Evolutionary conservation across 1,140 invertebrate species (phyloP).

Genomic region (Polypedilum pembai): DNA sequence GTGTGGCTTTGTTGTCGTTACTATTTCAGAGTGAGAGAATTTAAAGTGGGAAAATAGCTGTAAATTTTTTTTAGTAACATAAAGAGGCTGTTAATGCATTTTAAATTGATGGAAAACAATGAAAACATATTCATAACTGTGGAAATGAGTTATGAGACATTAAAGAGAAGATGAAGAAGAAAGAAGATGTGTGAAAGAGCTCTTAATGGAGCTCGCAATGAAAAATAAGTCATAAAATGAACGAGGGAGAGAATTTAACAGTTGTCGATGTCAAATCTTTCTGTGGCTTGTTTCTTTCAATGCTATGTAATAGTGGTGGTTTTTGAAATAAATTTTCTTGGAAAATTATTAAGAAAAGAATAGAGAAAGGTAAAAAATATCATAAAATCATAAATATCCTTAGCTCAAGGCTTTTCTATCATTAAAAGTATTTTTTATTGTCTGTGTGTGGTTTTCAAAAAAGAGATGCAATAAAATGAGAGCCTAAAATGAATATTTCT

Average conservation of each 20-base stretch:
- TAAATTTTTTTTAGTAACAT: neutral
- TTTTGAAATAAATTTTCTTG: slow-evolving; percentile 13
- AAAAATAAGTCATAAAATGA: slow-evolving; percentile 2
- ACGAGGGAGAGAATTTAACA: neutral
- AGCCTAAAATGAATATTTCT: neutral
- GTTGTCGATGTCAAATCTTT: neutral
- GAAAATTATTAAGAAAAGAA: neutral
- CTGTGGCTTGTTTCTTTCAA: neutral
- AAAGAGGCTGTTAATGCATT: slow-evolving; percentile 10
- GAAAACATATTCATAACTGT: neutral
- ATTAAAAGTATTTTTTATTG: neutral
- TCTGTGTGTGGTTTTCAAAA: slow-evolving; percentile 4
- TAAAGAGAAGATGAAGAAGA: neutral
- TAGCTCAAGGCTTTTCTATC: neutral
- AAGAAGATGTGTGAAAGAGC: neutral
- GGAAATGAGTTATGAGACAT: slow-evolving; percentile 10
- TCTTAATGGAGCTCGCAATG: neutral
- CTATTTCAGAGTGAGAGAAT: neutral
- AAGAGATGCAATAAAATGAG: neutral
- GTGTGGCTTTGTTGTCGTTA: neutral
- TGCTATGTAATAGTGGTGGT: neutral
- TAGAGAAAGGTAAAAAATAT: neutral
- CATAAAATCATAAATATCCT: neutral
- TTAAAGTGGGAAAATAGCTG: neutral
- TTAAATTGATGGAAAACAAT: slow-evolving; percentile 14